These are phyloP conservation scores for Eupithecia dodoneata DNA, from an alignment of 2,888 invertebrate genomes.

Conservation along the genomic window DNA sequence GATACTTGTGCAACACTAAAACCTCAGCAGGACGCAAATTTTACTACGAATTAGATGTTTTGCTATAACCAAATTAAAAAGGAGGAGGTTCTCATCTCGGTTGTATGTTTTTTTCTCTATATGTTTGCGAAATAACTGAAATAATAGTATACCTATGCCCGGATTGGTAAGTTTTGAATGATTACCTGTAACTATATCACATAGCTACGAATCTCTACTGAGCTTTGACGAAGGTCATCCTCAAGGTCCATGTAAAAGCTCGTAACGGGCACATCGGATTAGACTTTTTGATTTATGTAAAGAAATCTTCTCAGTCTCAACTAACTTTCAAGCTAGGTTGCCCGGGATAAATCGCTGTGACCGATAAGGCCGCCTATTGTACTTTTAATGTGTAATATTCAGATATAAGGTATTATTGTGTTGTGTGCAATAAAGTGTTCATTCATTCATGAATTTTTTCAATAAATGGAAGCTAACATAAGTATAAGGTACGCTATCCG, in stretches of 20 bases:
- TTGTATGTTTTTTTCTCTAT: not conserved
- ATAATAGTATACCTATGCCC: too few relatives aligned
- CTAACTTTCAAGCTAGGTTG: not conserved
- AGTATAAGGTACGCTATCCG: not conserved
- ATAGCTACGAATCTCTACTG: not conserved
- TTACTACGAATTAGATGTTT: not conserved
- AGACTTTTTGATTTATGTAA: not conserved
- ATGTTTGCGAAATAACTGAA: not conserved
- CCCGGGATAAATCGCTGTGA: too few relatives aligned
- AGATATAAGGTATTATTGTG: too few relatives aligned
- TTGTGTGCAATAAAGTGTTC: too few relatives aligned
- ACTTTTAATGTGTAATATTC: too few relatives aligned
- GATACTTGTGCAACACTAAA: not conserved
- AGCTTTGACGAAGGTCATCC: not conserved
- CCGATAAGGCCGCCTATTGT: too few relatives aligned
- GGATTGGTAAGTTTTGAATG: too few relatives aligned
- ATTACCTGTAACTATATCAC: not conserved
- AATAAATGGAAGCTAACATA: not conserved
- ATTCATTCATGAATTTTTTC: too few relatives aligned
- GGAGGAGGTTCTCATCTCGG: not conserved
- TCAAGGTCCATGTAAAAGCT: not conserved
- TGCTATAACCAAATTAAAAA: not conserved
- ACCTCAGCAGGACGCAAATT: not conserved
- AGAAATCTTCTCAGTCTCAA: not conserved
- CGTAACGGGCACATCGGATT: not conserved